Conservation (phyloP, 64 coral and sea anemone genomes). For the Pocillopora damicornis region DNA sequence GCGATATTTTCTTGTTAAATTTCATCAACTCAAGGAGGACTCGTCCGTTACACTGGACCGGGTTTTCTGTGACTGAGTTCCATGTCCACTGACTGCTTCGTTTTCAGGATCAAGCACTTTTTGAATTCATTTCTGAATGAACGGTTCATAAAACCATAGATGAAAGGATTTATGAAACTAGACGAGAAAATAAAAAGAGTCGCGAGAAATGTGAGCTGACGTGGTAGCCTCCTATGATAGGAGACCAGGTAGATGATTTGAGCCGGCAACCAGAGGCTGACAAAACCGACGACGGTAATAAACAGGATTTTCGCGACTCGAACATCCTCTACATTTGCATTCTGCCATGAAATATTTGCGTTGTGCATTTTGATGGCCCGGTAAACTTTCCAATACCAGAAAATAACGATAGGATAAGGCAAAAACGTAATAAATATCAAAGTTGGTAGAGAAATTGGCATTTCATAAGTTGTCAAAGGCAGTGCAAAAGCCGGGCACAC, state of each 20-base stretch:
- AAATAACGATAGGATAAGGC: background rate
- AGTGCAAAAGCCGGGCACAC: background rate
- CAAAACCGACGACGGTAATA: background rate
- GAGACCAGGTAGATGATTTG: background rate
- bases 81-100: background rate
- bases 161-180: conserved; percentile 1
- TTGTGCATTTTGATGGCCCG: background rate
- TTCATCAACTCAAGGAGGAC: background rate
- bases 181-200: background rate
- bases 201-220: background rate
- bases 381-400: background rate
- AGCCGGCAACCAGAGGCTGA: background rate
- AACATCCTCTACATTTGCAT: background rate
- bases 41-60: background rate
- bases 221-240: background rate
- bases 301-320: background rate
- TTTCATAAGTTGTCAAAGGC: background rate
- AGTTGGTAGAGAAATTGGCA: background rate
- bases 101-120: background rate
- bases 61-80: too few relatives aligned
- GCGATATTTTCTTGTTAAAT: too few relatives aligned
- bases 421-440: background rate
- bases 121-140: conserved; percentile 10
- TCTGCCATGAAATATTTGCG: background rate
- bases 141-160: conserved; percentile 20